These are phyloP conservation scores for Willowsia nigromaculata DNA, from an alignment of 2,888 invertebrate genomes.

Conservation along the genomic window DNA sequence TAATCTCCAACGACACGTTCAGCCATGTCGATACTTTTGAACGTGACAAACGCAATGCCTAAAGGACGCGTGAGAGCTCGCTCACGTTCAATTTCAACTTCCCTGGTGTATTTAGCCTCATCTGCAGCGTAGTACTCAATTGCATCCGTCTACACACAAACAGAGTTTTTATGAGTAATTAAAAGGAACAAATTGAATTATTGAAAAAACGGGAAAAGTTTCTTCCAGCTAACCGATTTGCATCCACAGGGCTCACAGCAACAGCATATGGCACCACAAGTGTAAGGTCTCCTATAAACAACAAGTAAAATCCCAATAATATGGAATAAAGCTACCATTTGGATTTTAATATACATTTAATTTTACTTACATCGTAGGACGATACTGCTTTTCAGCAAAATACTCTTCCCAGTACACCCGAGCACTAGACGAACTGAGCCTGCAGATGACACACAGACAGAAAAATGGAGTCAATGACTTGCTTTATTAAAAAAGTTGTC, in stretches of 20 bases:
- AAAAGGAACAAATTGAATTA: background rate
- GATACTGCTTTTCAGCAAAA: constrained; percentile 85
- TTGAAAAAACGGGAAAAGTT: background rate
- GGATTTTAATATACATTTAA: no score
- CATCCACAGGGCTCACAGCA: constrained; percentile 84
- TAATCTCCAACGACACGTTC: constrained; percentile 80
- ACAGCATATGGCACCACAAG: constrained; percentile 85
- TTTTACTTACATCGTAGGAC: constrained; percentile 88
- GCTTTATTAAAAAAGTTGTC: background rate
- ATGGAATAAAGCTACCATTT: no score
- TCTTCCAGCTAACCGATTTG: constrained; percentile 11
- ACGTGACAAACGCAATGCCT: constrained; percentile 94
- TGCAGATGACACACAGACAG: constrained; percentile 80
- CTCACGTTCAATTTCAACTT: constrained; percentile 89
- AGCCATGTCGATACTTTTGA: constrained; percentile 82
- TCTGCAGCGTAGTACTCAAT: constrained; percentile 90
- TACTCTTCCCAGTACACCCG: constrained; percentile 90
- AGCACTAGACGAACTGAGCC: constrained; percentile 85
- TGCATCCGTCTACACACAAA: constrained; percentile 85
- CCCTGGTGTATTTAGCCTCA: constrained; percentile 87
- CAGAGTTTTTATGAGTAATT: background rate
- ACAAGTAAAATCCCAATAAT: no score
- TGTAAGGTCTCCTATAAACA: no score
- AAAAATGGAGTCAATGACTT: no score
- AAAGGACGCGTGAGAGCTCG: constrained; percentile 90